Conservation (phyloP, 2,113 vertebrate species). For the Neopipo cinnamomea region DNA sequence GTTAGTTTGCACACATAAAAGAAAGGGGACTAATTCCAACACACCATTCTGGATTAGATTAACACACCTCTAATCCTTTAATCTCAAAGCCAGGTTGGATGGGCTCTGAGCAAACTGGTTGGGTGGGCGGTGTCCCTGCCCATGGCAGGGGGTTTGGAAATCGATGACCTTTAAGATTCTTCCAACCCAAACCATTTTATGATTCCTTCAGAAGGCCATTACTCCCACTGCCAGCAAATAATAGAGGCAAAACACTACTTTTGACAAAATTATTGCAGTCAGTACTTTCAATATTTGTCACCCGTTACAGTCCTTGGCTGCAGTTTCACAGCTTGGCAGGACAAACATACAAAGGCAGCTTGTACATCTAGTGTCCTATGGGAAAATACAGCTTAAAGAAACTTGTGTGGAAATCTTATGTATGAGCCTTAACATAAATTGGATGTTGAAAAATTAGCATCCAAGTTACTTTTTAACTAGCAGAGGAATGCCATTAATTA, state of each 20-base stretch:
- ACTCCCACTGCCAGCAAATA: neutral
- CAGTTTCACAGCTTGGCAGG: neutral
- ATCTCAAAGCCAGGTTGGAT: neutral
- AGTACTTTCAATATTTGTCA: neutral
- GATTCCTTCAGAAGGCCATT: neutral
- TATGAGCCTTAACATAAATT: neutral
- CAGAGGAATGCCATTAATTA: neutral
- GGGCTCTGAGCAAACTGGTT: neutral
- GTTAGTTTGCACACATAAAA: fast-evolving
- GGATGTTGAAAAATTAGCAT: neutral
- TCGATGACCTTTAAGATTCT: neutral
- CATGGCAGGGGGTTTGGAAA: neutral
- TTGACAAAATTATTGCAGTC: neutral
- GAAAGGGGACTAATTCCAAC: neutral
- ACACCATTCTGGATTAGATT: neutral
- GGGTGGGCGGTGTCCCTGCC: neutral
- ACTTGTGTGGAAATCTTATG: neutral
- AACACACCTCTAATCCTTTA: neutral
- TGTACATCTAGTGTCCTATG: neutral
- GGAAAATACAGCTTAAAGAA: neutral
- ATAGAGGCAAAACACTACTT: neutral
- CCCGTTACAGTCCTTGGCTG: neutral
- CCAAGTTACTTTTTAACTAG: neutral
- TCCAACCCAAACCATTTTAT: neutral
- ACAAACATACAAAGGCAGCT: neutral